Base-by-base conservation (phyloP, 2,888 invertebrate species). In the Lithosia quadra region DNA sequence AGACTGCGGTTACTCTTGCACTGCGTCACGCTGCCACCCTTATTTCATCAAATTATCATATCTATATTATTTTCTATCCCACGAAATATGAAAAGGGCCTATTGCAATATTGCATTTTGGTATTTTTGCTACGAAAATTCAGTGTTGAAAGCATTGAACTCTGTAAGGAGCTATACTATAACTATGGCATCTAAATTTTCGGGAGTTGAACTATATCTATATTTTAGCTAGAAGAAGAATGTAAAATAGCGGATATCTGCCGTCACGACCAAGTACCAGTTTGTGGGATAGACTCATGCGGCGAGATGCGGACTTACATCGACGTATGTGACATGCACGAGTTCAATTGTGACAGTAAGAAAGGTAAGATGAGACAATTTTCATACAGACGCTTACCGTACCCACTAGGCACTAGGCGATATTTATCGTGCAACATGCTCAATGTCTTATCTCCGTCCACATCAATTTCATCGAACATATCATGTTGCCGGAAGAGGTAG, bases 291-390 rank as follows among this genome's bases (percentile, higher is more conserved):
- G 94, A 94, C 80, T 90, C 91, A 21, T 94, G 94, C 68, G 93
- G 92, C 0, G 94, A 94, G 69, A 92, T 94, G 92, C 84, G 94
- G 62, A 94, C 94, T 0, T 94, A 92, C 66, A 93, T 94, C 0
- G 94, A 94, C 74, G 87, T 88, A 0, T 94, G 94, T 68, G 94
- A 94, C 65, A 91, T 94, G 93, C 93, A 94, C 58, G 94, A 94
- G 73, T 93, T 91, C 71, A 94, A 94, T 76, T 94, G 94, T 74
- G 94, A 94, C 65, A 92, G 91, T 65, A 85, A 83, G 67, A 94
- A 94, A 88, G 94, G 94, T 93, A 69, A 55, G 28, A 34, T 61
- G 9, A 13, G 5, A 13, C 10, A 9, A 18, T 43, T 28, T 10
- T 43, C 11, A 1, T 24, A 36, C 28, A n/a, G 22, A 1, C 28